Evolutionary conservation across 2,888 invertebrate genomes (phyloP), one percentile per base, ranked within the genome.

Genomic region (Aleiodes testaceus): DNA sequence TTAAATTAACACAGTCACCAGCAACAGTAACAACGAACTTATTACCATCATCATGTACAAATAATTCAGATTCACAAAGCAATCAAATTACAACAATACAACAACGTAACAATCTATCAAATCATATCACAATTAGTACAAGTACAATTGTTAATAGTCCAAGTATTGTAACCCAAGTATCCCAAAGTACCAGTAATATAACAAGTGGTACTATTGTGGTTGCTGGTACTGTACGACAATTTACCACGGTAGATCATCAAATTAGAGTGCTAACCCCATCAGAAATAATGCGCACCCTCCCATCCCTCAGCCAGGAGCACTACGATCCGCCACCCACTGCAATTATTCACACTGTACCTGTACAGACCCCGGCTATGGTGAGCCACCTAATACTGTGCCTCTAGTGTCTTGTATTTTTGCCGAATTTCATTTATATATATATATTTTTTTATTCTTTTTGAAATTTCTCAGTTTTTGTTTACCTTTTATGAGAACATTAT

Each of bases 201-300:
- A 70, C 69, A 80, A 88, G 88, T 72, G 84, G 86, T 75, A 80
- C 83, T 67, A 86, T 87, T 72, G 82, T 88, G 78, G 87, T 88
- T 61, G 87, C 89, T 75, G 88, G 88, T 77, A 89, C 89, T 82
- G 88, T 88, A 77, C 89, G 89, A 76, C 85, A 86, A 83, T 83
- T 86, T 80, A 83, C 88, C 84, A 86, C 90, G 79, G 89, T 90
- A 82, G 94, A 95, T 90, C 94, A 94, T 89, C 94, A 94, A 90
- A 95, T 95, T 89, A 92, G 95, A 88, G 95, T 95, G 89, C 92
- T 95, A 88, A 95, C 95, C 85, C 95, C 95, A 85, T 94, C 94
- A 83, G 95, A 95, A 92, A 95, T 95, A 89, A 95, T 95, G 95
- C 93, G 94, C 91, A 95, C 95, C 88, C 92, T 95, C 90, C 95